Conservation (phyloP, 2,113 vertebrate genomes). For the Leucopsar rothschildi region DNA sequence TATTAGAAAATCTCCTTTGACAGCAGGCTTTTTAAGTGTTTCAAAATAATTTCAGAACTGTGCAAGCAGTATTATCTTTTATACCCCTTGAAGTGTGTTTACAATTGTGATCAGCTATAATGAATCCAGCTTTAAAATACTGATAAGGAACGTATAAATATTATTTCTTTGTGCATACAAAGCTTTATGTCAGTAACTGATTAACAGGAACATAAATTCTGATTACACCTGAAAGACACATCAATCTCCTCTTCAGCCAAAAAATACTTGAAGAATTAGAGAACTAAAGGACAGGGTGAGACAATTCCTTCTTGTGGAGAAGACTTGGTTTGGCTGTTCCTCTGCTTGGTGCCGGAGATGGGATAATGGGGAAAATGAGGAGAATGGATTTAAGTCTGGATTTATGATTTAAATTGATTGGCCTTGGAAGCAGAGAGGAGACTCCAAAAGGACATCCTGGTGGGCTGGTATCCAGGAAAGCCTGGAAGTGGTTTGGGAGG, state of each 20-base stretch:
- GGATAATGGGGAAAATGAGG: neutral
- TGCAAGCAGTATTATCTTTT: neutral
- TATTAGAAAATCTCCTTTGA: neutral
- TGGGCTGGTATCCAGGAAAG: neutral
- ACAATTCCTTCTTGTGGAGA: neutral
- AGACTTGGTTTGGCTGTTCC: neutral
- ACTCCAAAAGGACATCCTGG: neutral
- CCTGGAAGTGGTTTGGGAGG: neutral
- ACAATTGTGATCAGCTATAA: neutral
- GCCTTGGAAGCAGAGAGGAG: neutral
- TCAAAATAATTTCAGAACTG: neutral
- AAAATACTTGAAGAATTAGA: neutral
- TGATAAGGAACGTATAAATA: neutral
- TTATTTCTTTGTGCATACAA: neutral
- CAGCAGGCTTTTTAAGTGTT: neutral
- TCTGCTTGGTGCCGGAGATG: accelerated
- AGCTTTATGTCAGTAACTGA: neutral
- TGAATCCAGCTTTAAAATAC: neutral
- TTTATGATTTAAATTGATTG: neutral
- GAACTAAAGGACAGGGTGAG: neutral
- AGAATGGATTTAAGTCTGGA: neutral
- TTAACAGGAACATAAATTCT: neutral
- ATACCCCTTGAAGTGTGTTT: neutral
- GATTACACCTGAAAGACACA: neutral
- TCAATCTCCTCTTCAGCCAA: neutral